Percentiles rank a stretch among this genome's conserved stretches.
Conservation (phyloP, 1,140 invertebrate genomes). For the Drosophila novamexicana region DNA sequence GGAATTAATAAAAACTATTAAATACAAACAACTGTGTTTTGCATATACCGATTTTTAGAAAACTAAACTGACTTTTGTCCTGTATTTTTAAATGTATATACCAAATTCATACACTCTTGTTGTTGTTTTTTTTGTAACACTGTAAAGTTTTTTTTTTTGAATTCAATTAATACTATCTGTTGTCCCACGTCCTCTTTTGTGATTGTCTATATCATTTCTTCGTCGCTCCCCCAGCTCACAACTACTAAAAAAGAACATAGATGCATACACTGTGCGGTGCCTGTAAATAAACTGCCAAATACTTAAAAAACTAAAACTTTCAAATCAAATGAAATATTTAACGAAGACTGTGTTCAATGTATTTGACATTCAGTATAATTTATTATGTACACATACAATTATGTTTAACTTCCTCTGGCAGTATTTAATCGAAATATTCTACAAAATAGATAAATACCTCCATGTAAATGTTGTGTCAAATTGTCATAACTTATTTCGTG, state of each 20-base stretch:
- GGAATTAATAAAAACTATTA: slow-evolving; percentile 46
- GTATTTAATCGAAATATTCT: slow-evolving; percentile 4
- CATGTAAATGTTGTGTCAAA: slow-evolving; percentile 15
- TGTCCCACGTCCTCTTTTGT: slow-evolving; percentile 48
- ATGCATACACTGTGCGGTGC: slow-evolving; percentile 81
- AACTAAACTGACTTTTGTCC: not conserved
- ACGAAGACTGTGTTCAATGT: slow-evolving; percentile 65
- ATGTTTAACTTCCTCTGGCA: slow-evolving; percentile 33
- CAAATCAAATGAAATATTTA: slow-evolving; percentile 80
- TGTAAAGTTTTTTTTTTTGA: slow-evolving; percentile 6
- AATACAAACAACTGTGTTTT: slow-evolving; percentile 50
- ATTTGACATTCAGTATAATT: slow-evolving; percentile 40
- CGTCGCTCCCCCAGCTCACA: slow-evolving; percentile 52
- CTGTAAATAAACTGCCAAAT: slow-evolving; percentile 80
- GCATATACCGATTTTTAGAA: slow-evolving; percentile 28
- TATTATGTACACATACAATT: slow-evolving; percentile 27
- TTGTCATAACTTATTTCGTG: slow-evolving; percentile 50
- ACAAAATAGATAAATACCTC: not conserved
- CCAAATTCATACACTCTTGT: slow-evolving; percentile 15
- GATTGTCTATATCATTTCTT: slow-evolving; percentile 44
- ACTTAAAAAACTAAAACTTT: slow-evolving; percentile 44
- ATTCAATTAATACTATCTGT: slow-evolving; percentile 48
- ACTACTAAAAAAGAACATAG: slow-evolving; percentile 72
- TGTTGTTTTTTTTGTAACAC: slow-evolving; percentile 8
- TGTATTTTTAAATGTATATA: not conserved